Base-by-base conservation (phyloP, 2,888 invertebrate species). In the Ennomos fuscantarius region DNA sequence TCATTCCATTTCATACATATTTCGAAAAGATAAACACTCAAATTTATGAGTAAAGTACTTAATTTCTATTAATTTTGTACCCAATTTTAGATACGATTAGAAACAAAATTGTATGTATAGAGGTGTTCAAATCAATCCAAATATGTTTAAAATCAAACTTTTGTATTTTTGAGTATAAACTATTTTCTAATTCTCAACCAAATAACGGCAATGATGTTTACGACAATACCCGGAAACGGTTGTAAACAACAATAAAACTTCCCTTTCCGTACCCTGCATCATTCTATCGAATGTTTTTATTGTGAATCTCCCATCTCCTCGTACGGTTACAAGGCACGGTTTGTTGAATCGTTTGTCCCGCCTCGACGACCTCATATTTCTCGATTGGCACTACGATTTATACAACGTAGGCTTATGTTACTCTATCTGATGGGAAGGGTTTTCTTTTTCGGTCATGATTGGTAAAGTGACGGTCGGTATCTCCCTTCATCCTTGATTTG, bases 301-400 rank as follows among this genome's bases (percentile, higher is more conserved):
- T 58, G 52, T 12, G 24, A 43, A 44, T 52, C 51, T 46, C 34
- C 55, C 37, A 44, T 52, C 51, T 51, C 34, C 55, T 42, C 56
- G 12, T 49, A 49, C 34, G 31, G 49, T 40, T 24, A 55, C 55
- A 55, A 45, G 40, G 55, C 39, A 54, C 53, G 50, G 58, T 45
- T 54, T 59, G 57, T 59, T 53, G 53, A 54, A 58, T 60, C 46
- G 60, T 57, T 65, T 43, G 53, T 58, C 53, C 51, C 59, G 36
- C 39, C 47, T 51, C 41, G 45, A 36, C 36, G 52, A 65, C 59
- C 63, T 56, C 54, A 62, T 62, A 65, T 63, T 57, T 61, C 60
- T 56, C 59, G 54, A 54, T 52, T 56, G 54, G 37, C 43, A 33
- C 55, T 33, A 44, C 59, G 55, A 65, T 65, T 61, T 56, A 56